Evolutionary conservation across 2,113 vertebrate species (phyloP).

Genomic region (Acanthisitta chloris): DNA sequence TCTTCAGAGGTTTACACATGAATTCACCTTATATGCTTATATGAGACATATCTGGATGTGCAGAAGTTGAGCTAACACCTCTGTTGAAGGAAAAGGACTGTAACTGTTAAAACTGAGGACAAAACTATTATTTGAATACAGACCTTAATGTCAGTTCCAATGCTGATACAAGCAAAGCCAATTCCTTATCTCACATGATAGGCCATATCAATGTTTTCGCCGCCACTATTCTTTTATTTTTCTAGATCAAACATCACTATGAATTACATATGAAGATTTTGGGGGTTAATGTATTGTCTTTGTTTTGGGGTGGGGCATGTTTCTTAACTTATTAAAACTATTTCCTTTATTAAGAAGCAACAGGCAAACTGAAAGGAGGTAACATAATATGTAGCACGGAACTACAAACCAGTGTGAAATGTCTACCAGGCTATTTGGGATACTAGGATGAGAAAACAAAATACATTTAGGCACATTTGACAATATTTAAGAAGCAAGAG

Average conservation of each 20-base stretch:
- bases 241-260: neutral
- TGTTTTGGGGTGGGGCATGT: fast-evolving
- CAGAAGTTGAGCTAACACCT: neutral
- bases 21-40: neutral
- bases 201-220: neutral
- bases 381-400: neutral
- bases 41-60: neutral
- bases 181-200: neutral
- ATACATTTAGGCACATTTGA: neutral
- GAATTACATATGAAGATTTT: neutral
- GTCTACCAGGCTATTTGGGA: neutral
- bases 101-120: neutral
- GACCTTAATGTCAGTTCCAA: neutral
- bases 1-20: neutral
- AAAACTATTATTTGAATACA: neutral
- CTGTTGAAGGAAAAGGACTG: neutral
- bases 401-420: neutral
- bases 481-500: neutral
- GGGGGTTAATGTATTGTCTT: fast-evolving
- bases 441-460: neutral
- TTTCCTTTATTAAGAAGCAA: neutral
- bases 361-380: neutral
- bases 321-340: neutral
- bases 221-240: neutral
- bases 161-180: neutral